Evolutionary conservation across 1,140 invertebrate genomes (phyloP).

Genomic region (Prorops nasuta): DNA sequence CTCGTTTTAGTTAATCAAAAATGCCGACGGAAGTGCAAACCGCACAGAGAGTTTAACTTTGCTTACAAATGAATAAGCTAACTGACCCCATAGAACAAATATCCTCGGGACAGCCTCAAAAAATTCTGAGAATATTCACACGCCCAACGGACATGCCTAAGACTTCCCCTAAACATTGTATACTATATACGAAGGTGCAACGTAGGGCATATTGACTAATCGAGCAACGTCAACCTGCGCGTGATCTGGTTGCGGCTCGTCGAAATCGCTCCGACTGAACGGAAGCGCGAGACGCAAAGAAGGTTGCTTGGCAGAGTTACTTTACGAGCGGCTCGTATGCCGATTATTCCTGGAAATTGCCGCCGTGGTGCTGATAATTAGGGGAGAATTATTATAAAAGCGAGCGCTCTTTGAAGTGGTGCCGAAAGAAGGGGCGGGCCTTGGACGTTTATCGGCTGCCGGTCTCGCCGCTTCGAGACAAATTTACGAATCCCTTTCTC

Average conservation of each 20-base stretch:
- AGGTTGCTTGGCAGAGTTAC: slow-evolving; percentile 6
- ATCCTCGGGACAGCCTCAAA: too few species aligned
- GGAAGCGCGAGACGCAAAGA: slow-evolving; percentile 15
- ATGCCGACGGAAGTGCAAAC: too few species aligned
- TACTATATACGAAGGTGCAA: too few species aligned
- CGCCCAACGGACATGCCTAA: too few species aligned
- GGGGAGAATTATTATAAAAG: neutral
- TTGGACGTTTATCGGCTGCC: slow-evolving; percentile 7
- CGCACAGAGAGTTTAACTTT: too few species aligned
- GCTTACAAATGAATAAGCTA: too few species aligned
- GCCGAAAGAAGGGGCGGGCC: neutral
- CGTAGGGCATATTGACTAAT: too few species aligned
- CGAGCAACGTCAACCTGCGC: neutral
- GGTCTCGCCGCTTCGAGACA: slow-evolving; percentile 17
- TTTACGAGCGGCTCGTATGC: slow-evolving; percentile 8
- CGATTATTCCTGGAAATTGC: slow-evolving; percentile 2
- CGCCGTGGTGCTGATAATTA: slow-evolving; percentile 6
- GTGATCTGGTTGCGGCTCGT: neutral
- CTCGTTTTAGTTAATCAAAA: too few species aligned
- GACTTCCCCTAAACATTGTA: too few species aligned
- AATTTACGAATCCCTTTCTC: slow-evolving; percentile 27
- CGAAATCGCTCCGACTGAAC: neutral
- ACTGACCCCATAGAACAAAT: too few species aligned
- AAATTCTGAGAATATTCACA: too few species aligned
- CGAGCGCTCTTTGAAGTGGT: neutral